Evolutionary conservation across 2,113 vertebrate genomes (phyloP), one percentile per base, ranked within the genome.

Genomic region (Electrona antarctica): DNA sequence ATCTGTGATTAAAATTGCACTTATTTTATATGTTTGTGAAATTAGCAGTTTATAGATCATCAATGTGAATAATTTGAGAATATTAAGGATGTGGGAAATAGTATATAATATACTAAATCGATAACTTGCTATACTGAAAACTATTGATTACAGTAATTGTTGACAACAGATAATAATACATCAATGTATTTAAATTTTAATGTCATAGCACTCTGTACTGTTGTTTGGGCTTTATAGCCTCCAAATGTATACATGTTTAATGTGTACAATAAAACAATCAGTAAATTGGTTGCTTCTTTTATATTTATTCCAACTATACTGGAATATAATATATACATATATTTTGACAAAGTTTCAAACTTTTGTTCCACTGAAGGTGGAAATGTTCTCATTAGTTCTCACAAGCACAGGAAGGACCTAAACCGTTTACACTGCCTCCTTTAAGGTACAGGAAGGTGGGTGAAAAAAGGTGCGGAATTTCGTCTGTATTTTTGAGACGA

Each of bases 401-500:
- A 3, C 48, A 58, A 6, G 2, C 56, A 75, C 51, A 49, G 13
- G 60, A 21, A 2, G n/a, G n/a, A 6, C 47, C 64, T 49, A 21
- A 74, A 77, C 61, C 54, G 54, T 67, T 11, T 11, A 69, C 61
- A 67, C 72, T 63, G 72, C 60, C 62, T 49, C 60, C 21, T 60
- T 48, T 67, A 29, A 73, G 15, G 21, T 11, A 29, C 21, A 71
- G 51, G 79, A 60, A 69, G 64, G 80, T 74, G 79, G 87, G 81
- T 71, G 79, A 71, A 41, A 64, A 15, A 66, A 0, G 56, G 70
- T 84, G 78, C 84, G 79, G 79, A 87, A 80, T 84, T 74, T 60
- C 55, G 82, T 84, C 69, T 70, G 85, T 70, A 55, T 83, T 86
- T 78, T 85, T 80, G 55, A 87, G 79, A 76, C 69, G 76, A 86